These are phyloP conservation scores for Rhyacichthys aspro DNA, from an alignment of 2,797 vertebrate species.

Conservation along the genomic window DNA sequence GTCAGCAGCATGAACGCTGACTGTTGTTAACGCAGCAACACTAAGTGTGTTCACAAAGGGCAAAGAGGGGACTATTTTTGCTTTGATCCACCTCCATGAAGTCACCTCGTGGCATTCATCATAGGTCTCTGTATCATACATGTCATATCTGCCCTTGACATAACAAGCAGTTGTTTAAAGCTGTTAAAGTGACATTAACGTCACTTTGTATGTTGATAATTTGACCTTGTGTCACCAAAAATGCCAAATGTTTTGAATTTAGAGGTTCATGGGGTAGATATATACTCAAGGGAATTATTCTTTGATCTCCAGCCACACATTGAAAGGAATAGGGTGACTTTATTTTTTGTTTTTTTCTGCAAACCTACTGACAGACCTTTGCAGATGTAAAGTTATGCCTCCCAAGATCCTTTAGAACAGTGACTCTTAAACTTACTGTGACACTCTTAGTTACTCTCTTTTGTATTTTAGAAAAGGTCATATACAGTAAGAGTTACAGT, in stretches of 20 bases:
- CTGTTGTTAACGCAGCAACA: slow-evolving; percentile 21
- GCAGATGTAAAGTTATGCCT: no score
- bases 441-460: no score
- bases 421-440: no score
- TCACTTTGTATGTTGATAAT: slow-evolving; percentile 6
- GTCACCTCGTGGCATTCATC: slow-evolving; percentile 38
- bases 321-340: slow-evolving; percentile 19
- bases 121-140: slow-evolving; percentile 13
- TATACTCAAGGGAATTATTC: slow-evolving; percentile 22
- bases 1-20: slow-evolving; percentile 22
- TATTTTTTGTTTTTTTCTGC: slow-evolving; percentile 2
- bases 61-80: slow-evolving; percentile 12
- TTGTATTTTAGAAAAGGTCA: no score
- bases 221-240: slow-evolving; percentile 2
- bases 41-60: slow-evolving; percentile 7
- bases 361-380: no score
- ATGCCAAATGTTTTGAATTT: slow-evolving; percentile 28
- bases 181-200: slow-evolving; percentile 23
- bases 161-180: slow-evolving; percentile 27
- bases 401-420: no score
- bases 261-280: slow-evolving; percentile 26
- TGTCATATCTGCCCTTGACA: slow-evolving; percentile 23
- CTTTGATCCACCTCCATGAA: slow-evolving; percentile 52
- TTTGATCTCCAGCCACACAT: slow-evolving; percentile 24
- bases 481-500: no score